Percentiles rank a stretch among this genome's conserved stretches.
Conservation (phyloP, 1,140 invertebrate genomes). For the Zaprionus lachaisei region DNA sequence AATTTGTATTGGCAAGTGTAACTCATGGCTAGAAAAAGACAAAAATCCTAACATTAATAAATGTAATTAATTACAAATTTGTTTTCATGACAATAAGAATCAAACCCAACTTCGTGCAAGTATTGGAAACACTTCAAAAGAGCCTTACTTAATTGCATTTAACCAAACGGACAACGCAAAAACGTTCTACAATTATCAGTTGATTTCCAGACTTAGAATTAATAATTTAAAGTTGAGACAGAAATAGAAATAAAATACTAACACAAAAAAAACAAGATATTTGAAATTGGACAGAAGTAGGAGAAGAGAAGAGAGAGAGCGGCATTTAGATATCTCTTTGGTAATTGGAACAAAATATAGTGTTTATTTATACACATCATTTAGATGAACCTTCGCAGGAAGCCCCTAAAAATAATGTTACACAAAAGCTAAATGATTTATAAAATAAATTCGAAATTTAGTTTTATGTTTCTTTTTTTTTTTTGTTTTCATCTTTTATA, state of each 20-base stretch:
- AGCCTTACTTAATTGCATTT: too few relatives aligned
- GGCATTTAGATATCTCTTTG: neutral
- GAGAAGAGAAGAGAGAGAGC: too few relatives aligned
- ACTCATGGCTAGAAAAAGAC: too few relatives aligned
- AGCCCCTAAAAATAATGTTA: slow-evolving; percentile 24
- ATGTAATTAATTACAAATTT: too few relatives aligned
- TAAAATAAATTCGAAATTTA: slow-evolving; percentile 51
- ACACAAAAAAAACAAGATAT: neutral
- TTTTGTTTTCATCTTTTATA: slow-evolving; percentile 56
- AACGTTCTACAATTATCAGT: too few relatives aligned
- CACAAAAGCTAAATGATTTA: slow-evolving; percentile 1
- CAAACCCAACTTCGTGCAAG: too few relatives aligned
- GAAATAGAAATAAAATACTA: neutral
- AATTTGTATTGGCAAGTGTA: too few relatives aligned
- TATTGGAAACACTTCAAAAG: too few relatives aligned
- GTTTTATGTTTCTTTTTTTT: slow-evolving; percentile 57
- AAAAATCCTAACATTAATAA: too few relatives aligned
- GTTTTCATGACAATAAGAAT: too few relatives aligned
- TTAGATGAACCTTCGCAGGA: neutral
- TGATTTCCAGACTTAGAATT: too few relatives aligned
- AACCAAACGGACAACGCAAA: too few relatives aligned
- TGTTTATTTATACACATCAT: slow-evolving; percentile 13
- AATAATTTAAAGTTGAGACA: neutral
- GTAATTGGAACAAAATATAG: neutral
- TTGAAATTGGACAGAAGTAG: neutral